A percentile compares a stretch with the other conserved stretches of the same genome.
These are phyloP conservation scores for Xanthorhoe designata DNA, from an alignment of 2,888 invertebrate genomes.

Conservation along the genomic window DNA sequence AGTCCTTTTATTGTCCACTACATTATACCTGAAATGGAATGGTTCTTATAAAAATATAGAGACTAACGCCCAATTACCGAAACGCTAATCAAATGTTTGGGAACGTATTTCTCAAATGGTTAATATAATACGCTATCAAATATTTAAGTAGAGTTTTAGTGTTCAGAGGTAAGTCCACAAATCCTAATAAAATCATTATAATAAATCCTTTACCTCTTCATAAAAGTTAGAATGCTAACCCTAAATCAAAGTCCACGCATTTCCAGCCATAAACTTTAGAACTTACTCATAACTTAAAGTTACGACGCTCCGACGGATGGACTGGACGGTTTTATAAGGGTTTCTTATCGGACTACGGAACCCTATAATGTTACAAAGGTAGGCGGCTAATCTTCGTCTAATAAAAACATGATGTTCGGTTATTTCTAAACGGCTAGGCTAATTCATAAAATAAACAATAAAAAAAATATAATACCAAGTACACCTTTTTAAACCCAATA, in stretches of 20 bases:
- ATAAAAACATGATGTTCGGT: constrained; percentile 19
- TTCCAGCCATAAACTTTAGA: constrained; percentile 1
- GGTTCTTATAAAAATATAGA: too few relatives aligned
- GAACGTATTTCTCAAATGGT: too few relatives aligned
- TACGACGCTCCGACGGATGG: constrained; percentile 3
- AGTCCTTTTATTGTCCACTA: too few relatives aligned
- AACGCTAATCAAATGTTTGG: too few relatives aligned
- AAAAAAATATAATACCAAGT: too few relatives aligned
- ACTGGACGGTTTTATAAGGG: constrained; percentile 9
- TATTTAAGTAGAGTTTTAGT: too few relatives aligned
- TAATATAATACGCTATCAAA: too few relatives aligned
- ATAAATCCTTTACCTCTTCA: not conserved
- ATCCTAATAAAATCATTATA: not conserved
- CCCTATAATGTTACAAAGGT: constrained; percentile 18
- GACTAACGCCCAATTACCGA: too few relatives aligned
- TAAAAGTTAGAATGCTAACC: not conserved
- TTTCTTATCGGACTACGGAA: constrained; percentile 5
- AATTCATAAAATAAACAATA: not conserved
- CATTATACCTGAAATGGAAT: too few relatives aligned
- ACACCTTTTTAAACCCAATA: too few relatives aligned
- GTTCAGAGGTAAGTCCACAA: not conserved
- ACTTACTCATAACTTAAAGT: not conserved
- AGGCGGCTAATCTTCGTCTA: constrained; percentile 15
- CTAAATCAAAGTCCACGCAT: not conserved
- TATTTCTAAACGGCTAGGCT: constrained; percentile 1